Evolutionary conservation across 2,113 vertebrate species (phyloP).

Genomic region (Cromileptes altivelis): DNA sequence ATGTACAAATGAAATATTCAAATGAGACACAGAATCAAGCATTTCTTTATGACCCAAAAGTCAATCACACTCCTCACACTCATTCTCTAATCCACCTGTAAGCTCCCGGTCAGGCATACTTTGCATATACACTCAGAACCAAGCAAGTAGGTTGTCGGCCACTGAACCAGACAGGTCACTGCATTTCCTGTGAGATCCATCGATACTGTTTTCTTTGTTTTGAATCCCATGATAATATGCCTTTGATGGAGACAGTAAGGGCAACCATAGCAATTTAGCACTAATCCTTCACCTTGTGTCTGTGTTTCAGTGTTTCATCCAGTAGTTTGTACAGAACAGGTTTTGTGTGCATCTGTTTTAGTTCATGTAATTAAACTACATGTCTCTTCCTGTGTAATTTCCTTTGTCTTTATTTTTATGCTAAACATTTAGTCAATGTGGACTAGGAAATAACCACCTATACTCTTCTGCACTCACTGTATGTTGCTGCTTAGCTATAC

Average conservation of each 20-base stretch:
- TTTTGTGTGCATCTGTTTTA: background rate
- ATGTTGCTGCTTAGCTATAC: background rate
- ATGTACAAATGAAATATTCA: too few relatives aligned
- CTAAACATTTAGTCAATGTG: background rate
- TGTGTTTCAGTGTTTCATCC: background rate
- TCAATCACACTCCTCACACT: background rate
- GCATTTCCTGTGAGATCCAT: conserved; percentile 12
- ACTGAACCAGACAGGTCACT: background rate
- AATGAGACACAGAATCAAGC: too few relatives aligned
- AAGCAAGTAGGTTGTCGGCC: background rate
- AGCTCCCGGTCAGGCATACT: background rate
- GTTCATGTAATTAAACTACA: too few relatives aligned
- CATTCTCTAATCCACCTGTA: conserved; percentile 1
- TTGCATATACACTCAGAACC: background rate
- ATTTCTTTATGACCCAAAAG: too few relatives aligned
- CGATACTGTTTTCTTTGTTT: conserved; percentile 1
- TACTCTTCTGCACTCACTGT: too few relatives aligned
- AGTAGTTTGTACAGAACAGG: background rate
- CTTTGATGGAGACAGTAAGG: conserved; percentile 1
- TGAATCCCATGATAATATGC: conserved; percentile 1
- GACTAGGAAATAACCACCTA: background rate
- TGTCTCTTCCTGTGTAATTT: too few relatives aligned
- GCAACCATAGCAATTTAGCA: background rate
- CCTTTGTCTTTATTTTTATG: background rate
- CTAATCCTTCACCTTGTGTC: background rate